Percentiles rank a stretch among this genome's conserved stretches.
phyloP scores from a whole-genome alignment of 2,113 vertebrate genomes.

The Xenopus tropicalis region UCB_Xtro_10.0 CM004452.2:32316501-32317000 shows the following conservation, averaged over 20 bases:
- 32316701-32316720: background rate
- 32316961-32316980: too few species aligned
- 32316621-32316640: too few species aligned
- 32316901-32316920: background rate
- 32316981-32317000: too few species aligned
- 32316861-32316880: background rate
- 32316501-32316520: too few species aligned
- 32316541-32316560: too few species aligned
- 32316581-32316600: too few species aligned
- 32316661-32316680: background rate
- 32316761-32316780: background rate
- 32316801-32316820: background rate
- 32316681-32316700: background rate
- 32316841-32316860: background rate
- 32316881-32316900: background rate
- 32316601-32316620: too few species aligned
- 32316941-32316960: too few species aligned
- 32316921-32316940: too few species aligned
- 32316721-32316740: background rate
- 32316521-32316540: too few species aligned
- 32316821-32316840: conserved; percentile 2
- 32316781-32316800: background rate
- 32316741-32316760: background rate
- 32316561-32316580: too few species aligned
- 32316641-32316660: too few species aligned